Evolutionary conservation across 2,888 invertebrate genomes (phyloP).

Genomic region (Tricholauxania praeusta): DNA sequence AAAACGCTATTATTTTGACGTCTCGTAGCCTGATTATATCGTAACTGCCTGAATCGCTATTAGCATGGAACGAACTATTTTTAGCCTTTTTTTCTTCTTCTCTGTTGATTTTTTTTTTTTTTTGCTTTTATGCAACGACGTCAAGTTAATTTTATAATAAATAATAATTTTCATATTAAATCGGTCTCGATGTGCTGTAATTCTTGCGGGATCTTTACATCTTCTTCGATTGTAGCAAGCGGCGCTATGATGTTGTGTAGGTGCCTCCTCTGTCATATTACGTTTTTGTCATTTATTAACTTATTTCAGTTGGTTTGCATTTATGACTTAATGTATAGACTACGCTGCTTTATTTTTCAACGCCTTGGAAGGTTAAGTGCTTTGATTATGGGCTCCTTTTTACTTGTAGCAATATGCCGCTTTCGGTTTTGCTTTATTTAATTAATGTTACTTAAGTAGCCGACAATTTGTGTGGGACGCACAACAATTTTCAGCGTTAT

Average conservation of each 20-base stretch:
- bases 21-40: constrained; percentile 2
- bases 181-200: neutral
- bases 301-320: neutral
- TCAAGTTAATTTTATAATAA: neutral
- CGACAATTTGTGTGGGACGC: neutral
- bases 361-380: constrained; percentile 3
- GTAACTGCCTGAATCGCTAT: constrained; percentile 3
- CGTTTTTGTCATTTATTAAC: neutral
- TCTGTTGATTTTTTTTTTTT: neutral
- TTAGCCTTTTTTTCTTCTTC: neutral
- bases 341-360: neutral
- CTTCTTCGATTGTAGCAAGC: too few species aligned
- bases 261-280: neutral
- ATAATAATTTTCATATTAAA: constrained; percentile 16
- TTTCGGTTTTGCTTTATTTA: constrained; percentile 6
- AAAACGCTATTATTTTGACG: constrained; percentile 24
- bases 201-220: neutral
- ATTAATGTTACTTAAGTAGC: constrained; percentile 16
- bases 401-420: neutral
- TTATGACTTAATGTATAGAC: neutral
- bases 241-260: too few species aligned
- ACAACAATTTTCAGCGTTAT: neutral
- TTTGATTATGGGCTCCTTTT: constrained; percentile 6
- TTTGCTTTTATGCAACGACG: neutral
- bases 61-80: neutral